phyloP scores from a whole-genome alignment of 2,113 vertebrate species.

The Triplophysa tibetana region DNA sequence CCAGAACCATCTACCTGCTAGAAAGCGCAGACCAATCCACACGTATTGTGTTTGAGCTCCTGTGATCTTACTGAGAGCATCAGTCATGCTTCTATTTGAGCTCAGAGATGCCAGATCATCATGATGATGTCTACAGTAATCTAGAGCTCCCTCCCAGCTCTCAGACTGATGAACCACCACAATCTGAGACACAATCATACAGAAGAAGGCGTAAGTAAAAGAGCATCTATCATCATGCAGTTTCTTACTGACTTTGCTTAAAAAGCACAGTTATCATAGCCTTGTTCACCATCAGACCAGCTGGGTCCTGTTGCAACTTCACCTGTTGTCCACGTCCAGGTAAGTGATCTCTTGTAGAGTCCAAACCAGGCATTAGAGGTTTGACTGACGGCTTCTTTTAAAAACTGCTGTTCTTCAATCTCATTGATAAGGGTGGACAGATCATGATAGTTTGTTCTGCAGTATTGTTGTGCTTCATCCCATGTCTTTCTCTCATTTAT shows the following conservation, averaged over 20 bases:
- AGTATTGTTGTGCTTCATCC: too few species aligned
- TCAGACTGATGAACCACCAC: background rate
- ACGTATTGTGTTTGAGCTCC: background rate
- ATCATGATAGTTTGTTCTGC: too few species aligned
- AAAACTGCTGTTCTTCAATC: too few species aligned
- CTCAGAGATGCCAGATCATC: constrained; percentile 19
- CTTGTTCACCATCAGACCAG: background rate
- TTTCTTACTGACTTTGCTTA: background rate
- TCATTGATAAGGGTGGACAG: too few species aligned
- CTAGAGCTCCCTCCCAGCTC: constrained; percentile 28
- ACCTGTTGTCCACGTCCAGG: background rate
- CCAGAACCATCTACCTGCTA: constrained; percentile 19
- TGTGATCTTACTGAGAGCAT: background rate
- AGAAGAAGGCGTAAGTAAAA: background rate
- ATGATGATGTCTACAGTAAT: constrained; percentile 17
- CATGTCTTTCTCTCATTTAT: too few species aligned
- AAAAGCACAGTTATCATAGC: background rate
- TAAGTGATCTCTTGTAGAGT: too few species aligned
- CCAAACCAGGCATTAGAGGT: too few species aligned
- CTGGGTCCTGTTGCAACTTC: background rate
- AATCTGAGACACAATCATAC: background rate
- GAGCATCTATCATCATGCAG: background rate
- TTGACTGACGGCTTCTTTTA: too few species aligned
- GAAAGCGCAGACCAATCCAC: constrained; percentile 33
- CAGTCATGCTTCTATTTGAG: background rate